Evolutionary conservation across 2,113 vertebrate genomes (phyloP).

Genomic region (Petrocephalus microphthalmus): DNA sequence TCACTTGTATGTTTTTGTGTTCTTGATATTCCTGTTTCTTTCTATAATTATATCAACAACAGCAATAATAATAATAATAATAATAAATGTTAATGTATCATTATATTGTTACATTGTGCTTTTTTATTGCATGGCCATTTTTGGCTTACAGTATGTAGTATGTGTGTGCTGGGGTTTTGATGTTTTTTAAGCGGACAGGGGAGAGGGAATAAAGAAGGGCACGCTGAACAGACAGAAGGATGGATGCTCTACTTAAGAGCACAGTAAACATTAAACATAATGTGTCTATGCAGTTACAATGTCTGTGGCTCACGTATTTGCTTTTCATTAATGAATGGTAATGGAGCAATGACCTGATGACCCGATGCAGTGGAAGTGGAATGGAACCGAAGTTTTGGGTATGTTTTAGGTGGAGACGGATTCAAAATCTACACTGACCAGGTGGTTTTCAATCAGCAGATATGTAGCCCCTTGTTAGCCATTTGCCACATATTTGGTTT

Average conservation of each 20-base stretch:
- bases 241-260: background rate
- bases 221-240: background rate
- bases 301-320: background rate
- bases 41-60: background rate
- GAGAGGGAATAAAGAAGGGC: background rate
- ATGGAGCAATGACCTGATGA: background rate
- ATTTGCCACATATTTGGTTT: too few relatives aligned
- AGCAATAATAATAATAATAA: background rate
- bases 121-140: background rate
- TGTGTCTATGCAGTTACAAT: background rate
- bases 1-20: background rate
- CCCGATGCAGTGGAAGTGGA: background rate
- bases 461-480: too few relatives aligned
- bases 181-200: background rate
- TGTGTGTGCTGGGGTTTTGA: background rate
- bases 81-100: background rate
- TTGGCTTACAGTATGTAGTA: background rate
- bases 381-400: background rate
- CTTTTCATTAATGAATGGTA: background rate
- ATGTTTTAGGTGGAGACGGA: background rate
- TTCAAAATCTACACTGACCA: background rate
- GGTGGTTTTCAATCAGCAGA: too few relatives aligned
- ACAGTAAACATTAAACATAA: background rate
- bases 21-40: background rate
- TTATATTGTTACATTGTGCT: background rate